phyloP scores from a whole-genome alignment of 2,888 invertebrate species.

The Melolontha melolontha region DNA sequence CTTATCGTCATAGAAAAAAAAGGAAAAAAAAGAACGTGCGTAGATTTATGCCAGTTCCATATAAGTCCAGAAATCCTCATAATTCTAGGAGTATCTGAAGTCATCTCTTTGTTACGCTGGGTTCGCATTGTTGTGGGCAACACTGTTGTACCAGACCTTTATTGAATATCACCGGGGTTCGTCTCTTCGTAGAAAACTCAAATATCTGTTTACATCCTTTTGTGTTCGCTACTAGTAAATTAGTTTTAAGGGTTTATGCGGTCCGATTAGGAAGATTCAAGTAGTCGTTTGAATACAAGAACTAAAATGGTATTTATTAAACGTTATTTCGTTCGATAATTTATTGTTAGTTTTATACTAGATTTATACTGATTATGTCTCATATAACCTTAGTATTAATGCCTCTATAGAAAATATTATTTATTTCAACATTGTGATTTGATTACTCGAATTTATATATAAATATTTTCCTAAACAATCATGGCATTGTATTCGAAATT shows the following conservation, averaged over 20 bases:
- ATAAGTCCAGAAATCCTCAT: conserved; percentile 41
- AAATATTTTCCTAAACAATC: too few relatives aligned
- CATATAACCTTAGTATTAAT: too few relatives aligned
- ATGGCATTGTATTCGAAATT: too few relatives aligned
- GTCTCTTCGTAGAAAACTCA: conserved; percentile 42
- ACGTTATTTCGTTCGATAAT: conserved; percentile 41
- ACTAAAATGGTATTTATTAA: conserved; percentile 37
- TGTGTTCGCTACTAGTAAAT: conserved; percentile 45
- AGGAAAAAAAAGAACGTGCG: not conserved
- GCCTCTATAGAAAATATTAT: too few relatives aligned
- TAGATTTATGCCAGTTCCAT: conserved; percentile 21
- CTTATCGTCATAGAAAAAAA: not conserved
- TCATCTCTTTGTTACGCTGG: conserved; percentile 46
- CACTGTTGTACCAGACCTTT: conserved; percentile 31
- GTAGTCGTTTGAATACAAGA: not conserved
- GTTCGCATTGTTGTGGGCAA: conserved; percentile 42
- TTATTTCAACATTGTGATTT: too few relatives aligned
- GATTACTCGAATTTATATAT: too few relatives aligned
- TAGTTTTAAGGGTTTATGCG: conserved; percentile 46
- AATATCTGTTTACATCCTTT: conserved; percentile 48
- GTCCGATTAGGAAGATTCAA: conserved; percentile 23
- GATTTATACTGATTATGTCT: too few relatives aligned
- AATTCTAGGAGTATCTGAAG: conserved; percentile 45
- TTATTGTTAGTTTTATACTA: conserved; percentile 12
- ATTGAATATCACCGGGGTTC: conserved; percentile 46